Evolutionary conservation across 2,113 vertebrate genomes (phyloP).

Genomic region (Pseudorasbora parva): DNA sequence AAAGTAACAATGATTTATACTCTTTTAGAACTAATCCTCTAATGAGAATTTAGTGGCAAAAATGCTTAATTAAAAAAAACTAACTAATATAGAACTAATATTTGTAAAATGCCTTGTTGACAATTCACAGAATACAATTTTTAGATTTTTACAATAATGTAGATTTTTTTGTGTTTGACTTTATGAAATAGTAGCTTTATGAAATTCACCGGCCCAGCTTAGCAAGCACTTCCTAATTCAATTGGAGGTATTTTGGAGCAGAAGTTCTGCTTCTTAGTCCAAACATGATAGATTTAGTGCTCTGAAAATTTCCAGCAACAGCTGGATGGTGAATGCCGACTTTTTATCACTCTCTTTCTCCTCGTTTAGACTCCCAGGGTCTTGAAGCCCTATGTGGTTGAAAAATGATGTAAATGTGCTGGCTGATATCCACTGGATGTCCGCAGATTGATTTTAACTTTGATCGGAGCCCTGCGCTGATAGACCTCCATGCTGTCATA

Average conservation of each 20-base stretch:
- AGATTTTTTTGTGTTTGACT: too few relatives aligned
- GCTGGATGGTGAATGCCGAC: constrained; percentile 41
- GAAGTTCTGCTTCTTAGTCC: constrained; percentile 44
- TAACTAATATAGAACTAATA: too few relatives aligned
- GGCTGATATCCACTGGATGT: constrained; percentile 63
- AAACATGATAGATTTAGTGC: constrained; percentile 47
- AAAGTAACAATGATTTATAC: too few relatives aligned
- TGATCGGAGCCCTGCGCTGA: constrained; percentile 60
- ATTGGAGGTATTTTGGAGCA: constrained; percentile 55
- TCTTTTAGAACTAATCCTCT: neutral
- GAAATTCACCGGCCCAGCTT: neutral
- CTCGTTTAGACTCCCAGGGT: constrained; percentile 59
- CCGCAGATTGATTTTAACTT: constrained; percentile 64
- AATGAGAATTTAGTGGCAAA: neutral
- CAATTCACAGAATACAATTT: neutral
- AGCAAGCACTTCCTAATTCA: constrained; percentile 59
- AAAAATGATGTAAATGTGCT: constrained; percentile 64
- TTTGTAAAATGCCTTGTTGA: neutral
- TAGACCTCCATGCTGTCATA: constrained; percentile 39
- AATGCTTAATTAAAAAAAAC: neutral
- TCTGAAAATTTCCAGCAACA: constrained; percentile 49
- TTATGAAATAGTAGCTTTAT: neutral
- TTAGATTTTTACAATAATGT: too few relatives aligned
- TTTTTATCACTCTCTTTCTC: constrained; percentile 52
- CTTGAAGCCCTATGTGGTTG: constrained; percentile 60